Evolutionary conservation across 2,113 vertebrate genomes (phyloP).

Genomic region (Alethe diademata): DNA sequence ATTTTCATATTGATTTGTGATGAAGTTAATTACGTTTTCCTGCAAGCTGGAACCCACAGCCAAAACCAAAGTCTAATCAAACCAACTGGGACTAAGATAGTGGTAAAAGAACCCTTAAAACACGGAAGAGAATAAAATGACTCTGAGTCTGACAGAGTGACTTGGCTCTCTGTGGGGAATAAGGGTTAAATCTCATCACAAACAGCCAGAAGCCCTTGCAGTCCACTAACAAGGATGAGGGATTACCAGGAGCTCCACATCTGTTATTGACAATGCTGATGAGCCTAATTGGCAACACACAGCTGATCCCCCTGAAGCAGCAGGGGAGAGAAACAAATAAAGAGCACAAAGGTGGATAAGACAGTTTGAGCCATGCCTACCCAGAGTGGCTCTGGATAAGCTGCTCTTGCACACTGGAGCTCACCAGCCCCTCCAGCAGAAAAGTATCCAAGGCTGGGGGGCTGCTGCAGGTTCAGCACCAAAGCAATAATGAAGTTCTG

Average conservation of each 20-base stretch:
- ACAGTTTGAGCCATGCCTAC: neutral
- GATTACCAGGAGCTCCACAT: conserved; percentile 58
- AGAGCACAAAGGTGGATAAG: conserved; percentile 16
- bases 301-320: conserved; percentile 56
- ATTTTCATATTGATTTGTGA: conserved; percentile 63
- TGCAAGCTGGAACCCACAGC: neutral
- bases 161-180: neutral
- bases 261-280: conserved; percentile 66
- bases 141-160: neutral
- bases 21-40: conserved; percentile 59
- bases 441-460: rapidly evolving
- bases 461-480: neutral
- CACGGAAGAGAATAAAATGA: neutral
- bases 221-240: conserved; percentile 39
- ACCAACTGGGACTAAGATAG: neutral
- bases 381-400: neutral
- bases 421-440: neutral
- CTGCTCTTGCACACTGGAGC: neutral
- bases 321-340: conserved; percentile 46
- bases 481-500: rapidly evolving
- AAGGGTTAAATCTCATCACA: conserved; percentile 29
- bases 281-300: conserved; percentile 57
- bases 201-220: conserved; percentile 50
- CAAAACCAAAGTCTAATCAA: conserved; percentile 6
- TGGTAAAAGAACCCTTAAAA: neutral